Conservation (phyloP, 2,113 vertebrate genomes). For the Lepus europaeus region DNA sequence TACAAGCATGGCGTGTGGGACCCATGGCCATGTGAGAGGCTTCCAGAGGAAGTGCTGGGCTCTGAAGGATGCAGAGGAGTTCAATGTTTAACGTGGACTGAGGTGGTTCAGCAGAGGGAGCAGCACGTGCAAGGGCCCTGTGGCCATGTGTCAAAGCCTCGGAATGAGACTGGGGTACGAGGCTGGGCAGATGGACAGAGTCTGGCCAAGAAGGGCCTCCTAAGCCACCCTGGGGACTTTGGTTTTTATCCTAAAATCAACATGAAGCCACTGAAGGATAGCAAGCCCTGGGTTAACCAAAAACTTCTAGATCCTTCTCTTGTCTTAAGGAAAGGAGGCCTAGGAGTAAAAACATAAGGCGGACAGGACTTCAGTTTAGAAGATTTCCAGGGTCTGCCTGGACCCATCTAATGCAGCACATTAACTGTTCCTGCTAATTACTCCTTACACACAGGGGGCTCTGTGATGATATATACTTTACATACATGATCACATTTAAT, state of each 20-base stretch:
- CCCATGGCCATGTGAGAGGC: not conserved
- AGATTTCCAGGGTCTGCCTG: not conserved
- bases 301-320: not conserved
- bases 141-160: not conserved
- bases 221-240: not conserved
- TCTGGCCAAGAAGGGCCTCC: no score
- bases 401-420: not conserved
- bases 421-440: not conserved
- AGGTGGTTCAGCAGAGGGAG: not conserved
- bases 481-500: not conserved
- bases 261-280: not conserved
- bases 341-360: not conserved
- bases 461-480: not conserved
- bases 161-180: not conserved
- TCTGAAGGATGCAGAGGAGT: not conserved
- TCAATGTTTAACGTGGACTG: not conserved
- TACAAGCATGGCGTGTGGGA: not conserved
- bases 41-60: not conserved
- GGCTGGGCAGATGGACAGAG: not conserved
- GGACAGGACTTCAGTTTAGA: not conserved
- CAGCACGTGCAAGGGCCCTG: not conserved
- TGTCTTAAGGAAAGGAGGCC: not conserved
- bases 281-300: not conserved
- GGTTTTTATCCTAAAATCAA: slow-evolving; percentile 15
- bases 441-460: not conserved